Evolutionary conservation across 1,140 invertebrate genomes (phyloP).

Genomic region (Leptinotarsa undecemlineata): DNA sequence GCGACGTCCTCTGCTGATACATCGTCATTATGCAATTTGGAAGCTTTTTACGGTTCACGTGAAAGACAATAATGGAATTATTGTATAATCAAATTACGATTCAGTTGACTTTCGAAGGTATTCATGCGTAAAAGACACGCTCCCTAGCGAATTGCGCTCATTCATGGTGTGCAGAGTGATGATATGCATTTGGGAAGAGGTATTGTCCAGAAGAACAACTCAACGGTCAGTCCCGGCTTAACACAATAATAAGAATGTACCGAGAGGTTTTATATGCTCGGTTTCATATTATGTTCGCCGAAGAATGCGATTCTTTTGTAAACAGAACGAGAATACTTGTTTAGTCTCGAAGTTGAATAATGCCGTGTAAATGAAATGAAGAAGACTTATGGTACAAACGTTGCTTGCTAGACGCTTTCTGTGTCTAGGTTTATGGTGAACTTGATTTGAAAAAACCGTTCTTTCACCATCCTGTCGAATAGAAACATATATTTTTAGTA

Average conservation of each 20-base stretch:
- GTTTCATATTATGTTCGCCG: too few relatives aligned
- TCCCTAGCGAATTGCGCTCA: not conserved
- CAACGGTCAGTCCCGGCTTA: not conserved
- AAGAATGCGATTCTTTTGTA: slow-evolving; percentile 1
- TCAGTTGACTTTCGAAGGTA: slow-evolving; percentile 24
- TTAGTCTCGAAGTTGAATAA: too few relatives aligned
- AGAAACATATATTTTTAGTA: too few relatives aligned
- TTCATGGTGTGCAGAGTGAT: not conserved
- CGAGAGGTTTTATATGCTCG: too few relatives aligned
- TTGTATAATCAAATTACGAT: slow-evolving; percentile 25
- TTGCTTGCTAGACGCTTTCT: too few relatives aligned
- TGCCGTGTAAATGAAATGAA: too few relatives aligned
- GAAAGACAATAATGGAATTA: slow-evolving; percentile 25
- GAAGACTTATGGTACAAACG: too few relatives aligned
- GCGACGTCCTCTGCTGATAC: slow-evolving; percentile 23
- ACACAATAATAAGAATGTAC: not conserved
- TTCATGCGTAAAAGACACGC: slow-evolving; percentile 4
- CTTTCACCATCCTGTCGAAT: too few relatives aligned
- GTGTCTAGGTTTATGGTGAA: too few relatives aligned
- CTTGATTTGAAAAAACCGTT: too few relatives aligned
- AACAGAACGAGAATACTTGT: not conserved
- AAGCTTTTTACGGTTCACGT: slow-evolving; percentile 20
- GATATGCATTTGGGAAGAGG: not conserved
- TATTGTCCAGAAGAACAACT: not conserved
- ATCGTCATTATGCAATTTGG: slow-evolving; percentile 24